Evolutionary conservation across 2,888 invertebrate genomes (phyloP), one percentile per base, ranked within the genome.

Genomic region (Diaphora mendica): DNA sequence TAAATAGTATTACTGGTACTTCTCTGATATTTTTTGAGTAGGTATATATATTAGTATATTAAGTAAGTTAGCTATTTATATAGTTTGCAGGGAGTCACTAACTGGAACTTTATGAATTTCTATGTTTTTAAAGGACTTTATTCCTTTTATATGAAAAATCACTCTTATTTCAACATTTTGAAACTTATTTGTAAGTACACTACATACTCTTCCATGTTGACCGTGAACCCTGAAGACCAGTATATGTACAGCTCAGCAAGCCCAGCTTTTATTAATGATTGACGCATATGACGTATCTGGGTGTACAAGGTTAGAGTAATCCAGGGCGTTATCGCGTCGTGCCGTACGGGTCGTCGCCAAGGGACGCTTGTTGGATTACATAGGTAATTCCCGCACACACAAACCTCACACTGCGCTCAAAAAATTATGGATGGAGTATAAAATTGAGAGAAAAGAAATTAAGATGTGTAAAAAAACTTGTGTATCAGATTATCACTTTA

Each of bases 241-340:
- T 42, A 30, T 9, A 42, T 42, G 51, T 67, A 17, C 17, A 44
- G 44, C 70, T 64, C 78, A 74, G 68, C 66, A 55, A 67, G 68
- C 74, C 73, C 68, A 35, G 75, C 72, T 75, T 55, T 82, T 82
- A 84, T 85, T 85, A 85, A 82, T 81, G 85, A 86, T 86, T 86
- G 83, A 83, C 77, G 78, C 68, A 79, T 83, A 81, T 79, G 81
- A 80, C 74, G 82, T 72, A 73, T 76, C 66, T 70, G 77, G 68
- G 66, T 70, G 75, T 77, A 79, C 84, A 79, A 76, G 84, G 84
- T 77, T 81, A 64, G 70, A 42, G 80, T 86, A 82, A 86, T 85
- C 81, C 82, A 75, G 64, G 72, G 77, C 71, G 79, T 83, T 84
- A 86, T 85, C 81, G 68, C 73, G 67, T 74, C 69, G 76, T 76